These are phyloP conservation scores for Drosophila setifemur DNA, from an alignment of 1,140 invertebrate species.

Conservation along the genomic window DNA sequence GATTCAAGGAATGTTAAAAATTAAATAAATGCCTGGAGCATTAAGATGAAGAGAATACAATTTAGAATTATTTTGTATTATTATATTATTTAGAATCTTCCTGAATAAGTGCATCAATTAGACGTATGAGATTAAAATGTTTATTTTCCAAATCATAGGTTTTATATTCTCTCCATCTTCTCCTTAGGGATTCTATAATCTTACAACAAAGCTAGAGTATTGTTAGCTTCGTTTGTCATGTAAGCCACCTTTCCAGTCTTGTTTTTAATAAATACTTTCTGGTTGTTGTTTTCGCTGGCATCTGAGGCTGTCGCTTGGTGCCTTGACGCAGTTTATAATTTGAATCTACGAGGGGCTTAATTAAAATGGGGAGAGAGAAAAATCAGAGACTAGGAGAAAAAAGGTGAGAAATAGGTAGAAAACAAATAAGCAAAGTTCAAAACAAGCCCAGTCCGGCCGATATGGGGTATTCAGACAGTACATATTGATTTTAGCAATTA, in stretches of 20 bases:
- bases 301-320: constrained; percentile 17
- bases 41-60: no score
- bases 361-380: constrained; percentile 11
- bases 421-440: constrained; percentile 35
- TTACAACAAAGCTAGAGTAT: constrained; percentile 19
- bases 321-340: constrained; percentile 43
- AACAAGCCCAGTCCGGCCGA: constrained; percentile 25
- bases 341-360: constrained; percentile 22
- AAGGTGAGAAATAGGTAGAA: constrained; percentile 12
- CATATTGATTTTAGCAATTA: constrained; percentile 58
- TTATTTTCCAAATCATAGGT: background rate
- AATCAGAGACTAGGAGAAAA: constrained; percentile 21
- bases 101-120: no score
- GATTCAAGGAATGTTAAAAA: background rate
- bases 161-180: background rate
- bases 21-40: no score
- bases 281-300: constrained; percentile 4
- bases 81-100: no score
- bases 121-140: no score
- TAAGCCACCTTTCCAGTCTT: constrained; percentile 4
- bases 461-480: constrained; percentile 16
- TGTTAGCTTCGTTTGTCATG: background rate
- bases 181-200: background rate
- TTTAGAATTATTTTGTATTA: no score
- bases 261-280: constrained; percentile 28